These are phyloP conservation scores for Austrolebias charrua DNA, from an alignment of 2,797 vertebrate species.

Conservation along the genomic window DNA sequence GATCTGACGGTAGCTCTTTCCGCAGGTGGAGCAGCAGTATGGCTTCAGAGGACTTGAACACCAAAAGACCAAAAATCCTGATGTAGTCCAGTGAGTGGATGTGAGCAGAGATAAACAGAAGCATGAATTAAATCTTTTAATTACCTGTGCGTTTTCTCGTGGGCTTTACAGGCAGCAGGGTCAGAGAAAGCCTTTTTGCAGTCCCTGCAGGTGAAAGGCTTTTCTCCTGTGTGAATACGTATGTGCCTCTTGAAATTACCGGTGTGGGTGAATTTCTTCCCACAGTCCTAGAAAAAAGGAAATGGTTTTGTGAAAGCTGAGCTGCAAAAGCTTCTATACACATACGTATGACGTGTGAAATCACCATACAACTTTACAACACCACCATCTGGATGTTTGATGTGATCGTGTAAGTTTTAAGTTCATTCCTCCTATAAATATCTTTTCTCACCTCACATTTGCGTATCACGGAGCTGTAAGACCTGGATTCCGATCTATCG, in stretches of 20 bases:
- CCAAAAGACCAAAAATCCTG: background rate
- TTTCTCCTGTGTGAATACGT: constrained; percentile 97
- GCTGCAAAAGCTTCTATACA: too few relatives aligned
- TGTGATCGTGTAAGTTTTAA: background rate
- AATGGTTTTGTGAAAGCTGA: background rate
- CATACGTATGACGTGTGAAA: too few relatives aligned
- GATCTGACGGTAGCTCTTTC: constrained; percentile 97
- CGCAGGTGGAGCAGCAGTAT: constrained; percentile 92
- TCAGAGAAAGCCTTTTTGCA: constrained; percentile 97
- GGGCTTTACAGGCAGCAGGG: constrained; percentile 95
- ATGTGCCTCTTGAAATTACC: constrained; percentile 98
- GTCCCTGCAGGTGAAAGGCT: constrained; percentile 93
- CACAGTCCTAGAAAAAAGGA: constrained; percentile 84
- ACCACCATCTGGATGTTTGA: background rate
- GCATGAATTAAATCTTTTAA: background rate
- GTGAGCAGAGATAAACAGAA: background rate
- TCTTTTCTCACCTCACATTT: constrained; percentile 89
- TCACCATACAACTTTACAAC: background rate
- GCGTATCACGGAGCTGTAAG: constrained; percentile 92
- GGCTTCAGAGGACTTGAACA: constrained; percentile 89
- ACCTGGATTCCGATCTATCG: constrained; percentile 89
- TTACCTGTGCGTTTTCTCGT: constrained; percentile 97
- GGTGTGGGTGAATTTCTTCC: constrained; percentile 97
- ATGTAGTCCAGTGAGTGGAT: background rate
- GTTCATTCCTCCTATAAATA: background rate